Evolutionary conservation across 1,140 invertebrate genomes (phyloP).

Genomic region (Caenorhabditis latens): DNA sequence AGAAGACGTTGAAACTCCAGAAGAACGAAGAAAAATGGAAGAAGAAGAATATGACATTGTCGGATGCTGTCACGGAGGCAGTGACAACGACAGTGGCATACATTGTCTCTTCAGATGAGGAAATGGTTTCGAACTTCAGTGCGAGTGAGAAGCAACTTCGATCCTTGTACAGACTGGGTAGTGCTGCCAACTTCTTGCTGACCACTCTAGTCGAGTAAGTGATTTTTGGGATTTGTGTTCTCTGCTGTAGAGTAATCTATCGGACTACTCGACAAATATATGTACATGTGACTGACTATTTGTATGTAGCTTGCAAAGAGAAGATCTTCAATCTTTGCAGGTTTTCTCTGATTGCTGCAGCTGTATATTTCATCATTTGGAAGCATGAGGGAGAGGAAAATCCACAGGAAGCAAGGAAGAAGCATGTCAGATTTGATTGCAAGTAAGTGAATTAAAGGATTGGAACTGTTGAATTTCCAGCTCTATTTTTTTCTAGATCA

Average conservation of each 20-base stretch:
- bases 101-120: too few relatives aligned
- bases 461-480: background rate
- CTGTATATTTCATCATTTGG: conserved; percentile 76
- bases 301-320: background rate
- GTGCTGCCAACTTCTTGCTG: conserved; percentile 33
- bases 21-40: conserved; percentile 15
- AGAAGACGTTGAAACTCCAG: conserved; percentile 46
- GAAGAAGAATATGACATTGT: conserved; percentile 14
- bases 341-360: conserved; percentile 73
- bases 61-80: background rate
- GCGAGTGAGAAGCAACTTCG: conserved; percentile 15
- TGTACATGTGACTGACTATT: background rate
- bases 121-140: background rate
- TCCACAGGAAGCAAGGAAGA: conserved; percentile 67
- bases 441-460: conserved; percentile 48
- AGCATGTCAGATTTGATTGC: conserved; percentile 76
- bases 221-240: background rate
- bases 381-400: conserved; percentile 72
- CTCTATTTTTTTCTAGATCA: background rate
- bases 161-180: conserved; percentile 16
- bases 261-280: background rate
- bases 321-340: background rate
- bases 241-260: background rate
- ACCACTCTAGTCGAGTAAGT: conserved; percentile 27
- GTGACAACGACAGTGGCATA: background rate